Conservation (phyloP, 2,888 invertebrate species). For the Eustalomyia histrio region DNA sequence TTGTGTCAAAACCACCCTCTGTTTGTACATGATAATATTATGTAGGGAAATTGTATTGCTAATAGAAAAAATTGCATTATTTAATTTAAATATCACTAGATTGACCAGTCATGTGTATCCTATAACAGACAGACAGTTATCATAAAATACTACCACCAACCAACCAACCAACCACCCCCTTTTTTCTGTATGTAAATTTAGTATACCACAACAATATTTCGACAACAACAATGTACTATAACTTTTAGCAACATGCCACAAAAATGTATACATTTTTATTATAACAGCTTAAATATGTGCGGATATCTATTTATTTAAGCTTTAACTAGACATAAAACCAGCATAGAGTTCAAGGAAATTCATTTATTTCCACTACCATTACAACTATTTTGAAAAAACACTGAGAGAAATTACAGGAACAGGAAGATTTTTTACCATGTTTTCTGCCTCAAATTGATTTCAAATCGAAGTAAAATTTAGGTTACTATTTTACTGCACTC, state of each 20-base stretch:
- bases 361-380: slow-evolving; percentile 52
- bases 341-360: slow-evolving; percentile 55
- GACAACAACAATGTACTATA: neutral
- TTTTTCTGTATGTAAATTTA: slow-evolving; percentile 23
- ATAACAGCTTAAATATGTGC: slow-evolving; percentile 48
- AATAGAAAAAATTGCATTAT: slow-evolving; percentile 35
- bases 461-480: too few species aligned
- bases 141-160: slow-evolving; percentile 38
- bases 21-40: neutral
- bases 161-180: slow-evolving; percentile 31
- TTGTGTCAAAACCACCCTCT: slow-evolving; percentile 16
- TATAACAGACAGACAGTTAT: slow-evolving; percentile 10
- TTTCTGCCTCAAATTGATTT: too few species aligned
- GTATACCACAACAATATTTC: slow-evolving; percentile 19
- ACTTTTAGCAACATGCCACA: slow-evolving; percentile 27
- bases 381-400: slow-evolving; percentile 30
- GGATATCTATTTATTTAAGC: slow-evolving; percentile 36
- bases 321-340: neutral
- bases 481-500: too few species aligned
- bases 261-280: slow-evolving; percentile 15
- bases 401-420: slow-evolving; percentile 1
- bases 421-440: too few species aligned
- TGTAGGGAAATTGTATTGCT: slow-evolving; percentile 16
- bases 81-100: slow-evolving; percentile 42
- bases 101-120: slow-evolving; percentile 53